phyloP scores from a whole-genome alignment of 1,140 invertebrate species.

The Rhynchophorus ferrugineus region DNA sequence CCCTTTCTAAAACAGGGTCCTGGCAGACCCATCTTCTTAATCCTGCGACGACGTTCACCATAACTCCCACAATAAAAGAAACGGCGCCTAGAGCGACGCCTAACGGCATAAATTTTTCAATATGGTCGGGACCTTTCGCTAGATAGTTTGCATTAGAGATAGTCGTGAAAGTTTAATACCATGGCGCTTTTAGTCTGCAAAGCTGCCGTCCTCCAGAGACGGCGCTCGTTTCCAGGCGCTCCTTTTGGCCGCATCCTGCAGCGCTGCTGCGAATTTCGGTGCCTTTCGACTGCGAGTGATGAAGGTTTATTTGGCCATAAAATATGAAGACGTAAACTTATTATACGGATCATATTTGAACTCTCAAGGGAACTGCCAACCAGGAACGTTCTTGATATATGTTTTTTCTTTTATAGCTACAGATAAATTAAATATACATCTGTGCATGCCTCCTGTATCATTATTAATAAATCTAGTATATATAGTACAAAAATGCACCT shows the following conservation, averaged over 20 bases:
- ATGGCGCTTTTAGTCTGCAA: slow-evolving; percentile 14
- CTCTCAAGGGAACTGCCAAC: too few species aligned
- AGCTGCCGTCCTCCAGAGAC: slow-evolving; percentile 18
- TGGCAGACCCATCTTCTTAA: too few species aligned
- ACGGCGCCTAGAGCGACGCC: slow-evolving; percentile 10
- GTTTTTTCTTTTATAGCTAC: too few species aligned
- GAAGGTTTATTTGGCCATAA: not conserved
- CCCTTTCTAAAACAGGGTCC: too few species aligned
- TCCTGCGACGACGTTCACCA: not conserved
- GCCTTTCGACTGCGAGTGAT: not conserved
- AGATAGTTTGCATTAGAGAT: slow-evolving; percentile 28
- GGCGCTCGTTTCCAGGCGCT: slow-evolving; percentile 9
- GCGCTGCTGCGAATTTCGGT: not conserved
- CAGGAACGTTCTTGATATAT: too few species aligned
- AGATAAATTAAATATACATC: too few species aligned
- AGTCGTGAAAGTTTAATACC: slow-evolving; percentile 28
- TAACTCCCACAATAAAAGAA: slow-evolving; percentile 19
- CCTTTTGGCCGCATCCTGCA: not conserved
- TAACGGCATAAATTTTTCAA: slow-evolving; percentile 24
- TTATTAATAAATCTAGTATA: too few species aligned
- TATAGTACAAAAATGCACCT: too few species aligned
- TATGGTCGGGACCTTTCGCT: slow-evolving; percentile 24
- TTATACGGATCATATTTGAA: not conserved
- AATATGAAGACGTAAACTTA: not conserved
- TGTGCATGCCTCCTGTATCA: too few species aligned